These are phyloP conservation scores for Plusia festucae DNA, from an alignment of 2,888 invertebrate genomes.

Conservation along the genomic window DNA sequence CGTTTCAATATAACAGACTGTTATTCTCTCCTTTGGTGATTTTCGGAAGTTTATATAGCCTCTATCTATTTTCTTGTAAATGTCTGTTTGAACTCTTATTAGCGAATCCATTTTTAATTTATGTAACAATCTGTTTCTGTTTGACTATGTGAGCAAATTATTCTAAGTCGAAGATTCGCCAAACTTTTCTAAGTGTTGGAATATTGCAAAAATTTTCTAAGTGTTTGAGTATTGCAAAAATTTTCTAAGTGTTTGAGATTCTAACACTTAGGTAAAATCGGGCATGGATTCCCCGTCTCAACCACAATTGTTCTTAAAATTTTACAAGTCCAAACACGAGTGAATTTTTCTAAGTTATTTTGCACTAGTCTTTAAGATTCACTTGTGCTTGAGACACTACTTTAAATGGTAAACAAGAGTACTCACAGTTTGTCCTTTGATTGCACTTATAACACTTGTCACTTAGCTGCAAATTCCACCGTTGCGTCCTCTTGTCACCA, in stretches of 20 bases:
- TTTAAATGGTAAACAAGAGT: no score
- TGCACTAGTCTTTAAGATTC: background rate
- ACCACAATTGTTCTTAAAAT: conserved; percentile 9
- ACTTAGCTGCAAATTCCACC: no score
- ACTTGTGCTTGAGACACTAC: no score
- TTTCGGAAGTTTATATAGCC: conserved; percentile 15
- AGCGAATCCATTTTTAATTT: conserved; percentile 13
- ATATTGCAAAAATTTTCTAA: conserved; percentile 12
- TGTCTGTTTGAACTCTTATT: background rate
- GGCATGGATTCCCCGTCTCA: conserved; percentile 15
- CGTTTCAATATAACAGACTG: conserved; percentile 12
- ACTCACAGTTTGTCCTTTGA: no score
- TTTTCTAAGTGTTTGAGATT: no score
- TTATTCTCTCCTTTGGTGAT: conserved; percentile 11
- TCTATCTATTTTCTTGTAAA: conserved; percentile 6
- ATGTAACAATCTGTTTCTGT: background rate
- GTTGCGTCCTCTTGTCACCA: no score
- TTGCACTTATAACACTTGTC: no score
- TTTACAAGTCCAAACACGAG: conserved; percentile 15
- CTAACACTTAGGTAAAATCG: conserved; percentile 9
- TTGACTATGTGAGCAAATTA: background rate
- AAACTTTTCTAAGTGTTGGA: no score
- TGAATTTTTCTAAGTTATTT: conserved; percentile 11
- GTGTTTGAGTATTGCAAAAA: conserved; percentile 7
- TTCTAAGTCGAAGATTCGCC: background rate